phyloP scores from a whole-genome alignment of 2,797 vertebrate species.

The Sandelia bainsii region DNA sequence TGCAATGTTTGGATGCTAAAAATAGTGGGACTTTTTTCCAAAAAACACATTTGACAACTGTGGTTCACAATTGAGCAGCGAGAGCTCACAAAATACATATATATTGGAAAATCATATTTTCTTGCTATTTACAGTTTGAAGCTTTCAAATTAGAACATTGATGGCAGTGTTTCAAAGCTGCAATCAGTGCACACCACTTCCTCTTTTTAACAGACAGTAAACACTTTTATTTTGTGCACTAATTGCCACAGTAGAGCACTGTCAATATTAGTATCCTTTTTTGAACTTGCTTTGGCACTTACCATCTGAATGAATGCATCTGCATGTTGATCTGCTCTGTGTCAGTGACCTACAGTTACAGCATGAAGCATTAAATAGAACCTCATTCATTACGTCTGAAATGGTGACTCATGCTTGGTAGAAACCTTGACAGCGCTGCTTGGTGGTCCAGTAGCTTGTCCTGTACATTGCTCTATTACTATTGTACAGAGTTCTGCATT shows the following conservation, averaged over 20 bases:
- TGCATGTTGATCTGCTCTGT: background rate
- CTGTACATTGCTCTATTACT: background rate
- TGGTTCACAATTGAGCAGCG: background rate
- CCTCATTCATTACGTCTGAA: slow-evolving; percentile 24
- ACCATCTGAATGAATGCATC: background rate
- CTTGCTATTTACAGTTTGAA: background rate
- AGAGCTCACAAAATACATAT: background rate
- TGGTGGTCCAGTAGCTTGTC: slow-evolving; percentile 21
- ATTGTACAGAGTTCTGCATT: background rate
- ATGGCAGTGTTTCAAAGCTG: background rate
- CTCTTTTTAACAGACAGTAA: background rate
- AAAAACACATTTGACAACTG: background rate
- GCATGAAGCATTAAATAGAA: background rate
- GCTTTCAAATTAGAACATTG: background rate
- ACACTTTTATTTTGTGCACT: background rate
- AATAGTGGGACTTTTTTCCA: no score
- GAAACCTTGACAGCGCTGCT: slow-evolving; percentile 1
- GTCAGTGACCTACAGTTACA: background rate
- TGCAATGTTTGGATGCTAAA: background rate
- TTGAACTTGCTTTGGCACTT: background rate
- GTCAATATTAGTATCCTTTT: background rate
- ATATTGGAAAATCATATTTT: background rate
- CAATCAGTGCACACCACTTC: background rate
- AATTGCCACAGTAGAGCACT: background rate
- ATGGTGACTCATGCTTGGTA: slow-evolving; percentile 34